Base-by-base conservation (phyloP, 1,140 invertebrate species). In the Bombus haemorrhoidalis region DNA sequence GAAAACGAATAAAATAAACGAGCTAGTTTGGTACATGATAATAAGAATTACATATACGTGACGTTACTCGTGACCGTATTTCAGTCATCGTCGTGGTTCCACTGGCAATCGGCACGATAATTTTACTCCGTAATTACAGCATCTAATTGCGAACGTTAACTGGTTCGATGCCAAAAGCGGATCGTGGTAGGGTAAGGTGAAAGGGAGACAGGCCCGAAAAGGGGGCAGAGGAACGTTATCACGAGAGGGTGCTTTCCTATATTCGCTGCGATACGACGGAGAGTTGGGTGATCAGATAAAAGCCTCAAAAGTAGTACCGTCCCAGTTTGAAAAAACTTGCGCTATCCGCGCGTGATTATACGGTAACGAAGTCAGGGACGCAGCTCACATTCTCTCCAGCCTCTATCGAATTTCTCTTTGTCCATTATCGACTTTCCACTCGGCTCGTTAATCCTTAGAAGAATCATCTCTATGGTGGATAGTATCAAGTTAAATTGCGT, bases 301-400 rank as follows among this genome's bases (percentile, higher is more conserved):
- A 86, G 85, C 85, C 86, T 92, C 91, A 89, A 91, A 92, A 91
- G 91, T 88, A 87, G 83, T 83, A 69, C 69, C 75, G 88, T 89
- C 91, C 82, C 84, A 86, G 83, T 77, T 81, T 79, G 81, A 43
- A 87, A 91, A 90, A 91, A 89, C 64, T 88, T 88, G 81, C 73
- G 47, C 73, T 90, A 84, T 81, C 77, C 79, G 69, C 69, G 86
- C 82, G 80, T 80, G 90, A 89, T 91, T 91, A 89, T 75, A 87
- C 90, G 81, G 81, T 68, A 86, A 80, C 87, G 78, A 68, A 73
- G 90, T 82, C 84, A 88, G 86, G 84, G 84, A 83, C 89, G 82
- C 78, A 80, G 77, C 85, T 81, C 74, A 74, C 74, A 25, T 83
- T 86, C 71, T 73, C n/a, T 88, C 69, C 8, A 69, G 79, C 66